Base-by-base conservation (phyloP, 1,140 invertebrate genomes). In the Lamellibrachia luymesi region DNA sequence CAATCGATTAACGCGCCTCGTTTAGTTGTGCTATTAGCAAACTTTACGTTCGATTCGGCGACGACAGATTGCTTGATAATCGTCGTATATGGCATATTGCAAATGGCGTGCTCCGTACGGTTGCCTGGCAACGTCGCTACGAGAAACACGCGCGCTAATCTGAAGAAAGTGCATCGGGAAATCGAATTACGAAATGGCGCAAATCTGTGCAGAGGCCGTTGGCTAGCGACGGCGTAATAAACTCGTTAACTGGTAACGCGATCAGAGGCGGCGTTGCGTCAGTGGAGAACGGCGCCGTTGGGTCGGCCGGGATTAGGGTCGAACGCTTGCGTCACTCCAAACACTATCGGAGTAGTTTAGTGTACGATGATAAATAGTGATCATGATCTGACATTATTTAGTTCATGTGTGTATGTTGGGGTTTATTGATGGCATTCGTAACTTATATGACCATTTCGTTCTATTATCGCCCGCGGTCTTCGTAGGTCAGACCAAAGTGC, bases 41-140 rank as follows among this genome's bases (percentile, higher is more conserved):
- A 80, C 64, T 80, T 80, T 80, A 80, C 13, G 64, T 80, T 80
- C 64, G 64, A 80, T 80, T 80, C 64, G 64, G 64, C 64, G 64
- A 80, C 64, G 64, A 80, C 64, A 80, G 64, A 80, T 80, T 80
- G 64, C 64, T 80, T 80, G 64, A 22, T 80, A 80, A 80, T 80
- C 64, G 64, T 80, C 64, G 64, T 80, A 80, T 80, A 80, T 80
- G 64, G 64, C 64, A 80, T 80, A 80, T 80, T 80, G 64, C 64
- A 80, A 80, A 80, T 80, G 64, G 64, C 64, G 64, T 22, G 13
- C 13, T 80, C 64, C 64, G 64, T 80, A 80, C 64, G 64, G 64
- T 80, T 80, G 64, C 64, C 64, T 22, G 64, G 64, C 64, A 80
- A 80, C 64, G 64, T 80, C 25, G 64, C 64, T 80, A 80, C 2